phyloP scores from a whole-genome alignment of 1,140 invertebrate genomes.

The Aphelenchoides fujianensis region DNA sequence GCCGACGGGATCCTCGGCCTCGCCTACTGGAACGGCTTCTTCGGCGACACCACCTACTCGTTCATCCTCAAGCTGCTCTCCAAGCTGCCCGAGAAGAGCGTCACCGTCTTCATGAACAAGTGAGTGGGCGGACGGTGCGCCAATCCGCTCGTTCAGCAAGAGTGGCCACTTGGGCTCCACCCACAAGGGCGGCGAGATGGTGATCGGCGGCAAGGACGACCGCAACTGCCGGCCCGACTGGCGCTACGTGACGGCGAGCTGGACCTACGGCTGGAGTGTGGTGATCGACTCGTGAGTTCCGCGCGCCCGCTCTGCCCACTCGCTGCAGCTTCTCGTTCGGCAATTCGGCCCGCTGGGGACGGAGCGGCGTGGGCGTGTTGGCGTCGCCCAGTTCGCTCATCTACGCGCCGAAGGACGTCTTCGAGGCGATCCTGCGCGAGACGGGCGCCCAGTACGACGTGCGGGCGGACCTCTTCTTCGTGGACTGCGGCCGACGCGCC shows the following conservation, averaged over 20 bases:
- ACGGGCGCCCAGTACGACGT: not conserved
- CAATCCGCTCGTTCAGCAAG: not conserved
- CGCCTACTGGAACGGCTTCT: slow-evolving; percentile 15
- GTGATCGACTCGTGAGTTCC: not conserved
- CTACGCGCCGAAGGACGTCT: not conserved
- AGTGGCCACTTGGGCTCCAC: not conserved
- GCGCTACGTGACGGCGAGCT: not conserved
- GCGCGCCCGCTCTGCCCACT: not conserved
- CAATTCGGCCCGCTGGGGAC: not conserved
- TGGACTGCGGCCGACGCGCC: not conserved
- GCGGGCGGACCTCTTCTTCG: not conserved
- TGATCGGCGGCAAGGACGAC: not conserved
- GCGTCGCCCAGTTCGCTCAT: not conserved
- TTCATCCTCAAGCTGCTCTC: slow-evolving; percentile 2
- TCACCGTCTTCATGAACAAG: slow-evolving; percentile 1
- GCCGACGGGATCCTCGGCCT: slow-evolving; percentile 5
- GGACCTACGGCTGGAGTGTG: not conserved
- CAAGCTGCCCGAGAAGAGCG: not conserved
- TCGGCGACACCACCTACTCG: slow-evolving; percentile 13
- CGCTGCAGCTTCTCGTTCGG: not conserved
- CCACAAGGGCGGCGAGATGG: not conserved
- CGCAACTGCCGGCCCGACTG: not conserved
- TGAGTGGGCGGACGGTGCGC: not conserved
- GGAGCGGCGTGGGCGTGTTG: not conserved
- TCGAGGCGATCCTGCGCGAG: not conserved